A percentile compares a stretch with the other conserved stretches of the same genome.
phyloP scores from a whole-genome alignment of 1,140 invertebrate genomes.

The Procambarus clarkii region DNA sequence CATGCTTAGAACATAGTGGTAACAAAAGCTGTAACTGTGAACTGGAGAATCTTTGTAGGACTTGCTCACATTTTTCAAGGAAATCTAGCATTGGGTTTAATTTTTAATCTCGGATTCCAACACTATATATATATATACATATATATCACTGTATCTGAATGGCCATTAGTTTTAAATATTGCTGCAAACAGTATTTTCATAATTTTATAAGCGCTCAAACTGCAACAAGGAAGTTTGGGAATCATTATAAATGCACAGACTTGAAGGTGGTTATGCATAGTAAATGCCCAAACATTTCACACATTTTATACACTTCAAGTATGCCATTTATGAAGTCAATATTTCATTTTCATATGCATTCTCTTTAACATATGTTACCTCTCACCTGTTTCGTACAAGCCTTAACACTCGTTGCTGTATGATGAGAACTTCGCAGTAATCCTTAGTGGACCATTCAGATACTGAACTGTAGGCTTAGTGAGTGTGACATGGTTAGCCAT shows the following conservation, averaged over 20 bases:
- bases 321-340: background rate
- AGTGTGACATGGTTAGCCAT: slow-evolving; percentile 4
- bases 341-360: background rate
- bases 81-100: background rate
- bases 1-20: background rate
- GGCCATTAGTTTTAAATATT: background rate
- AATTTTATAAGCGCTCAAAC: background rate
- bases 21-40: background rate
- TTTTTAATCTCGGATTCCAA: background rate
- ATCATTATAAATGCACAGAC: background rate
- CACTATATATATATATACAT: too few relatives aligned
- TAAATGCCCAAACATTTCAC: background rate
- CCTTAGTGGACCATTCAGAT: background rate
- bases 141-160: background rate
- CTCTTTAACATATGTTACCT: background rate
- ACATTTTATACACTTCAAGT: background rate
- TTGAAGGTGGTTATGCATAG: background rate
- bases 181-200: background rate
- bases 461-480: background rate
- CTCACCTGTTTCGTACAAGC: background rate
- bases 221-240: background rate
- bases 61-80: background rate
- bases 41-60: background rate
- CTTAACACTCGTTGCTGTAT: background rate
- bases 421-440: background rate